phyloP scores from a whole-genome alignment of 2,113 vertebrate genomes.

The Anguilla japonica region DNA sequence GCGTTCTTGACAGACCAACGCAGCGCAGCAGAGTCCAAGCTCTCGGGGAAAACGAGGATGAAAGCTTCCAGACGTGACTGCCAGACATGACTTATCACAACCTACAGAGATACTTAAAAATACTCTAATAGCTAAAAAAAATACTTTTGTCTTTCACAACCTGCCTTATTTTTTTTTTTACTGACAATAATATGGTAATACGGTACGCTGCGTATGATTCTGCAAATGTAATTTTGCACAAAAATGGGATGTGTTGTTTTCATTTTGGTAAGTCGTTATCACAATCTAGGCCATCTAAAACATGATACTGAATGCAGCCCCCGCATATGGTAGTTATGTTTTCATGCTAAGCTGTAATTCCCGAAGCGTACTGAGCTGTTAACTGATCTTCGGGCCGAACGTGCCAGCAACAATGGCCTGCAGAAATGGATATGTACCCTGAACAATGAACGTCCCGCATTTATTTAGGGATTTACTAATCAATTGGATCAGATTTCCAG shows the following conservation, averaged over 20 bases:
- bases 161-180: not conserved
- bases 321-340: not conserved
- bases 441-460: not conserved
- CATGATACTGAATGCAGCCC: not conserved
- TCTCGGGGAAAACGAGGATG: slow-evolving; percentile 25
- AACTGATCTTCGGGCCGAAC: not conserved
- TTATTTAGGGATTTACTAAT: slow-evolving; percentile 3
- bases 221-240: not conserved
- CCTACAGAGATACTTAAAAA: not conserved
- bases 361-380: not conserved
- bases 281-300: not conserved
- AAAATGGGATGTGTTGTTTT: not conserved
- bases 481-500: not conserved
- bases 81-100: not conserved
- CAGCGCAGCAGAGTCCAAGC: slow-evolving; percentile 22
- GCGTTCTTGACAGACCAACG: slow-evolving; percentile 34
- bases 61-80: not conserved
- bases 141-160: not conserved
- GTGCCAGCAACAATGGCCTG: not conserved
- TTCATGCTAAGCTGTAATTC: not conserved
- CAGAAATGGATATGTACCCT: not conserved
- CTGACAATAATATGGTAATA: not conserved
- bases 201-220: not conserved
- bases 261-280: not conserved
- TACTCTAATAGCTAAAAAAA: not conserved